phyloP scores from a whole-genome alignment of 2,113 vertebrate species.

The Cyprinodon variegatus region DNA sequence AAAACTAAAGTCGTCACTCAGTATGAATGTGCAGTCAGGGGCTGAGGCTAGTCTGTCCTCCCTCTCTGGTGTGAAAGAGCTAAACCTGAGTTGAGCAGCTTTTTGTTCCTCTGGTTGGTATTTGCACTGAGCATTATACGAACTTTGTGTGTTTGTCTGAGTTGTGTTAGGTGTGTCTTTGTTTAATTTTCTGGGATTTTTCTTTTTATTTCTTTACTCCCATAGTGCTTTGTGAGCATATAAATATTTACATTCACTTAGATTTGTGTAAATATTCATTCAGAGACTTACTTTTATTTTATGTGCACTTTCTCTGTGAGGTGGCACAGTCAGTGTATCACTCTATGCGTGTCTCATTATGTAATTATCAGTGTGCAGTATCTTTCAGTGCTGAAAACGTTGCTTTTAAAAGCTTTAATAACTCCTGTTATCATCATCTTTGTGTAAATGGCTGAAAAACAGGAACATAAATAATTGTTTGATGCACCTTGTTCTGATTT shows the following conservation, averaged over 20 bases:
- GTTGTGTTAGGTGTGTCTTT: conserved; percentile 23
- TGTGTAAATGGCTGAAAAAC: neutral
- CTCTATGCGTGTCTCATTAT: neutral
- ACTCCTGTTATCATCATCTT: neutral
- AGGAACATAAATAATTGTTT: neutral
- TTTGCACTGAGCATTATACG: conserved; percentile 56
- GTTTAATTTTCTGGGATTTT: conserved; percentile 5
- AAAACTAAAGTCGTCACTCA: neutral
- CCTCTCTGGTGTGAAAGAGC: conserved; percentile 43
- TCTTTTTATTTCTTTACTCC: conserved; percentile 7
- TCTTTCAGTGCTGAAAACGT: neutral
- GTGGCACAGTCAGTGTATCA: neutral
- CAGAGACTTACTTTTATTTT: conserved; percentile 12
- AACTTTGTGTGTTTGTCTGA: conserved; percentile 9
- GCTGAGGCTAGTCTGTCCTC: conserved; percentile 38
- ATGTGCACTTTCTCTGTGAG: neutral
- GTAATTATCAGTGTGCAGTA: neutral
- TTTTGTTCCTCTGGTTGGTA: conserved; percentile 67
- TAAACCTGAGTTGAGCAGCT: conserved; percentile 47
- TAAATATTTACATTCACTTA: conserved; percentile 18
- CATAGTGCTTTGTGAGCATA: conserved; percentile 9
- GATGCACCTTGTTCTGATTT: neutral
- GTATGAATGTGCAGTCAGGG: neutral
- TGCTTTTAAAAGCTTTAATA: neutral
- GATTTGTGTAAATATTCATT: neutral